phyloP scores from a whole-genome alignment of 2,797 vertebrate species.

The Caiman crocodilus region DNA sequence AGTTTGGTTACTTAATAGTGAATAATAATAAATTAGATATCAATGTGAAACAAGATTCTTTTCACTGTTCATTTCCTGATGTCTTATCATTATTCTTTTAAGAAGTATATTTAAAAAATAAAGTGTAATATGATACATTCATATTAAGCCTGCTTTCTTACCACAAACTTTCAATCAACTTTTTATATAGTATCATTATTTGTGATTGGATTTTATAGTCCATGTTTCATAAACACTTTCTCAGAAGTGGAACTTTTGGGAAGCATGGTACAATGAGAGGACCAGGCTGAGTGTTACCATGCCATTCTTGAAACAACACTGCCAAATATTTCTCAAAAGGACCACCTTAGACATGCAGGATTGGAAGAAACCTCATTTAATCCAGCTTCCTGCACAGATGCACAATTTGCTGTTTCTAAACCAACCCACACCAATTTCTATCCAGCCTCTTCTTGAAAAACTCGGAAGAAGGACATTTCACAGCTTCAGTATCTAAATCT shows the following conservation, averaged over 20 bases:
- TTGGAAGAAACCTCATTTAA: too few relatives aligned
- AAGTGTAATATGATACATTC: rapidly evolving
- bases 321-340: neutral
- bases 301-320: neutral
- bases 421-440: too few relatives aligned
- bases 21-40: neutral
- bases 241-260: neutral
- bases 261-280: neutral
- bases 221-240: neutral
- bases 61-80: neutral
- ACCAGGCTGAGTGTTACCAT: rapidly evolving
- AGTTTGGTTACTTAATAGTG: neutral
- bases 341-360: neutral
- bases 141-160: neutral
- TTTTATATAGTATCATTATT: neutral
- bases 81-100: neutral
- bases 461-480: too few relatives aligned
- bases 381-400: too few relatives aligned
- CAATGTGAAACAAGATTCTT: neutral
- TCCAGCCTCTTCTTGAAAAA: too few relatives aligned
- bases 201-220: neutral
- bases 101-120: neutral
- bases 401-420: too few relatives aligned
- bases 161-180: neutral
- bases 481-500: too few relatives aligned